Percentiles rank a stretch among this genome's conserved stretches.
Conservation (phyloP, 2,113 vertebrate genomes). For the Guaruba guarouba region DNA sequence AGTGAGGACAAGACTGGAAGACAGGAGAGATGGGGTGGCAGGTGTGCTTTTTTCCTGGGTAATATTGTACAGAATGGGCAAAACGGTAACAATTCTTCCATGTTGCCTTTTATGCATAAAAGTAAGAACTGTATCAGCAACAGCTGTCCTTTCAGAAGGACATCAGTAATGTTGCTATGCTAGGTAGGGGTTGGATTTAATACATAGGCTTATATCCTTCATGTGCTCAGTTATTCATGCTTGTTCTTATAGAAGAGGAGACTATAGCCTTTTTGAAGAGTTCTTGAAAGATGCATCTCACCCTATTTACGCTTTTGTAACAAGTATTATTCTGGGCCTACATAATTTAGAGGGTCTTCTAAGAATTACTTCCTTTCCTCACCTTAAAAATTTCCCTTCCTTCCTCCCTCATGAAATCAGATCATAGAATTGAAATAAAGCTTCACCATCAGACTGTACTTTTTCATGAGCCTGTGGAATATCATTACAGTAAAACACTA, state of each 20-base stretch:
- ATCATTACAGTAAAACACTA: neutral
- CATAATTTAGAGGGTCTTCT: neutral
- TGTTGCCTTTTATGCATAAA: neutral
- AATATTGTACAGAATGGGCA: neutral
- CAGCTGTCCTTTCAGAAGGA: neutral
- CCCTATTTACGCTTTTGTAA: neutral
- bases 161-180: neutral
- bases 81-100: neutral
- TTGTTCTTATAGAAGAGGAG: neutral
- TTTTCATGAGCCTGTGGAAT: neutral
- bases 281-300: neutral
- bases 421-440: neutral
- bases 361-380: neutral
- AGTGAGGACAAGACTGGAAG: neutral
- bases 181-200: neutral
- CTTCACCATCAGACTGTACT: neutral
- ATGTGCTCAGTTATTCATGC: neutral
- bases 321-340: neutral
- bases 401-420: neutral
- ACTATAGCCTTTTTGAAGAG: neutral
- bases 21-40: neutral
- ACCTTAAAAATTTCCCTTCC: neutral
- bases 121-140: neutral
- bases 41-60: neutral
- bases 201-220: neutral